Base-by-base conservation (phyloP, 1,140 invertebrate species). In the Drosophila orosa region DNA sequence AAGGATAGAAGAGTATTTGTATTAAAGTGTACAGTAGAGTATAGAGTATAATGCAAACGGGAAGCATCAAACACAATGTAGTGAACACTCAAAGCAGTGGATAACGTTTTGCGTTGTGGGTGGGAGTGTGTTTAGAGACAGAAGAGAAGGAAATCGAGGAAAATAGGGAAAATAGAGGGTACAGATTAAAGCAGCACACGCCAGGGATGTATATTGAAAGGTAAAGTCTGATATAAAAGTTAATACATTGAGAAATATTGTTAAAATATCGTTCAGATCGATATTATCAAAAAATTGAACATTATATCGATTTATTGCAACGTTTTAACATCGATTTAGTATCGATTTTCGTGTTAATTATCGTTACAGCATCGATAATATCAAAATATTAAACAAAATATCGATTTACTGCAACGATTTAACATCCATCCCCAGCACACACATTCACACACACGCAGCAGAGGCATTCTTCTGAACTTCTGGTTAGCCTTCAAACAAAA, bases 21-120 rank as follows among this genome's bases (percentile, higher is more conserved):
- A 80, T 47, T 89, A 65, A 73, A 74, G 47, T 74, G 55, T 75
- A 71, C 27, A 35, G 50, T 54, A 35, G 31, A 35, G 37, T 39
- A 39, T n/a, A n/a, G n/a, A 39, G 54, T 74, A 74, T 66, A 78
- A 89, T 89, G 84, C 80, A 89, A 83, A 87, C 67, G 68, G 60
- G 55, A 65, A 80, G 66, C 84, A 80, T 85, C 72, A 80, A 83
- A 89, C 55, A 80, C 69, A 48, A 84, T 84, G 84, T 78, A 69
- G 57, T 84, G 80, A 80, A 89, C 84, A 89, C 65, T 78, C 69
- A 89, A 89, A 89, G 84, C 84, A 57, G 66, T 76, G 69, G 35
- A 69, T 56, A 47, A 71, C 31, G 17, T 40, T 22, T 33, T 69
- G 40, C 71, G 50, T 71, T n/a, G 19, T 40, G 19, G 24, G 24